phyloP scores from a whole-genome alignment of 2,113 vertebrate genomes.

The Heterochromis multidens region DNA sequence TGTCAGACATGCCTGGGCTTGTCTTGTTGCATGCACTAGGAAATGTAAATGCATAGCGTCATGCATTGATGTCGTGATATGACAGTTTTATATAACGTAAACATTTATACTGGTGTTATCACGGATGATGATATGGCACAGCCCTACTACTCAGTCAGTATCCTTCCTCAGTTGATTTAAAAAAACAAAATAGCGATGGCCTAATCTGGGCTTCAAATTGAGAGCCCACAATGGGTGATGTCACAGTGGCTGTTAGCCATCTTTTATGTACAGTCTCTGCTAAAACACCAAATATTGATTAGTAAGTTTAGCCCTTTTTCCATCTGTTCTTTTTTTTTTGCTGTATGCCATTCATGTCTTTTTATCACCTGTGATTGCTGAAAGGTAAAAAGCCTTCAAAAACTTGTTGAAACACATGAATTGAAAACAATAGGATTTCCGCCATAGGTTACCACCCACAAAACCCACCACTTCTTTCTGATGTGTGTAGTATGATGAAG shows the following conservation, averaged over 20 bases:
- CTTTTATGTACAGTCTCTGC: neutral
- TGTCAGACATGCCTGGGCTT: too few relatives aligned
- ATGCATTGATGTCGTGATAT: neutral
- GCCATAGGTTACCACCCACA: neutral
- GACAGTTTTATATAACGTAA: neutral
- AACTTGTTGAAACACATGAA: neutral
- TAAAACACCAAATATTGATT: neutral
- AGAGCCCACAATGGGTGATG: neutral
- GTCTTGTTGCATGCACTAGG: too few relatives aligned
- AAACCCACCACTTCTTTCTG: neutral
- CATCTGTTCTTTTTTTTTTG: neutral
- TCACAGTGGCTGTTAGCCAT: neutral
- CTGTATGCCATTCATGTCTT: neutral
- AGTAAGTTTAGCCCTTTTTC: neutral
- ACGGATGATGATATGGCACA: neutral
- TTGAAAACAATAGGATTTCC: neutral
- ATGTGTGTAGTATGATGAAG: neutral
- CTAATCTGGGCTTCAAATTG: neutral
- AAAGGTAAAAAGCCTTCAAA: neutral
- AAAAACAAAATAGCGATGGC: neutral
- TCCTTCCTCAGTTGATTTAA: neutral
- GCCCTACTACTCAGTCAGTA: fast-evolving
- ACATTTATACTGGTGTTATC: too few relatives aligned
- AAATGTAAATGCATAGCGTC: neutral
- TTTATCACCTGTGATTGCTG: fast-evolving